Conservation (phyloP, 2,888 invertebrate genomes). For the Lingula anatina region DNA sequence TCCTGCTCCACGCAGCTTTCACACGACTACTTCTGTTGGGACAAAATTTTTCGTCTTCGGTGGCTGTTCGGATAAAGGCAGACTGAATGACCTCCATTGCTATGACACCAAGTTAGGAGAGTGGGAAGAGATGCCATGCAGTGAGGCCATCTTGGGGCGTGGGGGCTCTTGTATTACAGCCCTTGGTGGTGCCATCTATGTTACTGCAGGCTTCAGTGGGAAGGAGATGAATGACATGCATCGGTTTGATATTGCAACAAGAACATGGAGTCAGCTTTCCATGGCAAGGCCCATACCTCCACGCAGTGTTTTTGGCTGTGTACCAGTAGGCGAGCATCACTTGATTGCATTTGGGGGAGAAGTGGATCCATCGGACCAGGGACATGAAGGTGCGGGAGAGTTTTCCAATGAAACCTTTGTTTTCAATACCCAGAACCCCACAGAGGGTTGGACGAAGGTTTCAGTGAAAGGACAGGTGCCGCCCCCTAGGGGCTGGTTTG, state of each 20-base stretch:
- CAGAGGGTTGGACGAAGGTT: slow-evolving; percentile 7
- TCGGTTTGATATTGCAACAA: slow-evolving; percentile 9
- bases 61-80: slow-evolving; percentile 11
- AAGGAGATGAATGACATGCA: slow-evolving; percentile 14
- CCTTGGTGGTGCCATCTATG: slow-evolving; percentile 10
- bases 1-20: slow-evolving; percentile 15
- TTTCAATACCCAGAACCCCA: slow-evolving; percentile 5
- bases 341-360: slow-evolving; percentile 15
- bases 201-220: slow-evolving; percentile 16
- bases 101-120: slow-evolving; percentile 10
- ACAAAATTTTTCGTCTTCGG: slow-evolving; percentile 16
- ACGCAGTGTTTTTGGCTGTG: slow-evolving; percentile 17
- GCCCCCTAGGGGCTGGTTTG: slow-evolving; percentile 13
- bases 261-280: slow-evolving; percentile 11
- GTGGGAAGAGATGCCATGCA: slow-evolving; percentile 13
- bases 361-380: slow-evolving; percentile 11
- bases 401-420: slow-evolving; percentile 14
- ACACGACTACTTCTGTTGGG: slow-evolving; percentile 12
- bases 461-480: slow-evolving; percentile 2
- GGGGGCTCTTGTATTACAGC: slow-evolving; percentile 13
- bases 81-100: slow-evolving; percentile 14
- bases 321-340: slow-evolving; percentile 4
- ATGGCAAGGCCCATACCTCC: slow-evolving; percentile 9
- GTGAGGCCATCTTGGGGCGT: slow-evolving; percentile 10
- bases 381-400: slow-evolving; percentile 15